Conservation (phyloP, 1,140 invertebrate species). For the Cyclina sinensis region DNA sequence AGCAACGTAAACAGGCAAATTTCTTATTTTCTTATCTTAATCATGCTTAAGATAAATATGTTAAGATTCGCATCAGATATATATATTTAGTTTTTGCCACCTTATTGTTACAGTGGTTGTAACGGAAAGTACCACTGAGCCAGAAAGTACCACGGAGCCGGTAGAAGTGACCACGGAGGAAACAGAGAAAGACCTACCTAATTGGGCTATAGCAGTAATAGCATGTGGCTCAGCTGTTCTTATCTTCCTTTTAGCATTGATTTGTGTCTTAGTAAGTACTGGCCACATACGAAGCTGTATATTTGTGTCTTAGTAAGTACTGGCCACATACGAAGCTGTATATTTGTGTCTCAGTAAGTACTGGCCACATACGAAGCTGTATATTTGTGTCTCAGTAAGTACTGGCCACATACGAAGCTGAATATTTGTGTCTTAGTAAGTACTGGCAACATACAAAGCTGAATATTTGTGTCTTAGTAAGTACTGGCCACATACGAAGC, state of each 20-base stretch:
- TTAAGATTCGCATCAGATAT: not conserved
- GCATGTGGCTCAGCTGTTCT: conserved; percentile 66
- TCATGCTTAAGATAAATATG: not conserved
- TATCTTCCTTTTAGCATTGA: conserved; percentile 55
- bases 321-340: no score
- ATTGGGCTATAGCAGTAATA: conserved; percentile 71
- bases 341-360: no score
- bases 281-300: no score
- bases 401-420: no score
- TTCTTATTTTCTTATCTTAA: not conserved
- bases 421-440: no score
- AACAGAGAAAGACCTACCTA: conserved; percentile 42
- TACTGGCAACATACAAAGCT: no score
- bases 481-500: no score
- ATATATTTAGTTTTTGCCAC: not conserved
- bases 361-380: no score
- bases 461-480: no score
- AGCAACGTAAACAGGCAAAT: no score
- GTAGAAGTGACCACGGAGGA: conserved; percentile 9
- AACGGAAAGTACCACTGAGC: not conserved
- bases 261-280: conserved; percentile 67
- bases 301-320: no score
- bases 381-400: no score
- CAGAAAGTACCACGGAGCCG: conserved; percentile 30
- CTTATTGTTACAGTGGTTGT: not conserved